Conservation (phyloP, 2,113 vertebrate species). For the Lycocorax pyrrhopterus region DNA sequence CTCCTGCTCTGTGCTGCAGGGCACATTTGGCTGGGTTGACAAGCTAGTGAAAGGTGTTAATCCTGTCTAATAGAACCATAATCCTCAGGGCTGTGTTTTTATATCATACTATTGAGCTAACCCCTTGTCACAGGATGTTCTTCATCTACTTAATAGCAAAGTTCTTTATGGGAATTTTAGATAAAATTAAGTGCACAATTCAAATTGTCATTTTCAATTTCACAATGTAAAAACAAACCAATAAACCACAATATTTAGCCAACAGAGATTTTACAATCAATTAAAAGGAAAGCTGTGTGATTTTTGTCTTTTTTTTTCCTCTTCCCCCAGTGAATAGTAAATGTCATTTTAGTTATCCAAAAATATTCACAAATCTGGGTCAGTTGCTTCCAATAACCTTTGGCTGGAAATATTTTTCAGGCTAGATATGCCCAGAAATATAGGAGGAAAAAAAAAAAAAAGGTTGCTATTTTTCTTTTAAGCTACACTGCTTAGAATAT, state of each 20-base stretch:
- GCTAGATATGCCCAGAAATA: not conserved
- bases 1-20: not conserved
- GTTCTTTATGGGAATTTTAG: constrained; percentile 36
- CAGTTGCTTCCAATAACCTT: constrained; percentile 34
- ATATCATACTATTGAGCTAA: constrained; percentile 32
- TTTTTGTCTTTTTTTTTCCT: too few species aligned
- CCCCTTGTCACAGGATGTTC: constrained; percentile 35
- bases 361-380: constrained; percentile 35
- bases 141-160: constrained; percentile 43
- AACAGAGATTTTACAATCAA: constrained; percentile 7
- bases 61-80: constrained; percentile 50
- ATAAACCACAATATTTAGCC: not conserved
- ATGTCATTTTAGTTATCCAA: constrained; percentile 23
- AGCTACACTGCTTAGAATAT: not conserved
- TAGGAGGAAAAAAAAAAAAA: not conserved
- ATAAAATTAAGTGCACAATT: not conserved
- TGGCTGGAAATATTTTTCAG: constrained; percentile 20
- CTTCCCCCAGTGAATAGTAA: not conserved
- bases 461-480: not conserved
- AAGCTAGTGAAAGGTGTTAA: constrained; percentile 62
- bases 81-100: constrained; percentile 25
- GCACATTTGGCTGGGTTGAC: constrained; percentile 47
- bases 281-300: not conserved
- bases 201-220: not conserved
- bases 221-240: not conserved